These are phyloP conservation scores for Miichthys miiuy DNA, from an alignment of 2,797 vertebrate genomes.

Conservation along the genomic window DNA sequence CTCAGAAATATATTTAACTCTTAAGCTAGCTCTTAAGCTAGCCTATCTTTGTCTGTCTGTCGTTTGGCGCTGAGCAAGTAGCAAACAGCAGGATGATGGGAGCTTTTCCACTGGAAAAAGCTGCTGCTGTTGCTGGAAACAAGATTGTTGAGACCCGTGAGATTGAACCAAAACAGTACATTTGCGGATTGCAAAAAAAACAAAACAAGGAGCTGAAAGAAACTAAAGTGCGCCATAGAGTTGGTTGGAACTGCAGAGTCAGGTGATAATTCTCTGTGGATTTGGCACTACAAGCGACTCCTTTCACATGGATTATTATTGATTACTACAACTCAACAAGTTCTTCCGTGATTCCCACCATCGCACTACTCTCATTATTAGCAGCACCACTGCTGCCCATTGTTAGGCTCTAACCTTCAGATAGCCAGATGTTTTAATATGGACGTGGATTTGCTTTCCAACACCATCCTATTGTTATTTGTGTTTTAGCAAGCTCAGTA, in stretches of 20 bases:
- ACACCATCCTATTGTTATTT: neutral
- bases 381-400: neutral
- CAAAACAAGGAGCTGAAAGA: neutral
- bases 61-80: neutral
- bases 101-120: neutral
- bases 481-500: neutral
- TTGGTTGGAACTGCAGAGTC: neutral
- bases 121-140: neutral
- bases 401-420: neutral
- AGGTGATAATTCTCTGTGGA: neutral
- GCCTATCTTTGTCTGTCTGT: neutral
- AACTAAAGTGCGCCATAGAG: neutral
- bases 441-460: neutral
- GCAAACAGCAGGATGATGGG: neutral
- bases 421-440: neutral
- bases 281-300: neutral
- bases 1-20: neutral
- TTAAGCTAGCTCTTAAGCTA: neutral
- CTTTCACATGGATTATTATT: conserved; percentile 4
- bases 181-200: neutral
- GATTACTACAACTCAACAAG: conserved; percentile 2
- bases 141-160: neutral
- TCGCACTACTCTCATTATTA: neutral
- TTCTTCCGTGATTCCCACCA: neutral
- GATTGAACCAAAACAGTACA: neutral